Base-by-base conservation (phyloP, 1,140 invertebrate genomes). In the Lepidurus packardi region DNA sequence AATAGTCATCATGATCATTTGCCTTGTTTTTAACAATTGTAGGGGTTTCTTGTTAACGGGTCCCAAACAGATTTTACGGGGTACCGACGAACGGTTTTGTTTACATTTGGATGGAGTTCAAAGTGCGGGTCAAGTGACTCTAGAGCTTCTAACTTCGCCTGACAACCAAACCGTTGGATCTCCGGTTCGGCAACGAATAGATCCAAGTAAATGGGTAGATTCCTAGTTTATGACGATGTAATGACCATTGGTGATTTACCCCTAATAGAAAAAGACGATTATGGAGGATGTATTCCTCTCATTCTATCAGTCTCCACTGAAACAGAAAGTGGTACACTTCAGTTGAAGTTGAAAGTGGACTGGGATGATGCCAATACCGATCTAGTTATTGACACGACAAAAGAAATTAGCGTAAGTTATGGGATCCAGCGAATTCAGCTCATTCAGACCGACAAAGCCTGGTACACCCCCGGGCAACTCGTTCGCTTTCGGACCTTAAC, bases 391-490 rank as follows among this genome's bases (percentile, higher is more conserved):
- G 85, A 86, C 76, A 74, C 86, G 79, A 85, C 86, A 81, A 83
- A 87, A 82, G 79, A 86, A 79, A 75, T 78, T 13, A n/a, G 84
- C 81, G 78, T 82, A 77, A 82, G 86, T 65, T 65, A 65, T 7
- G 82, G 80, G 87, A 82, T 82, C 86, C 25, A 75, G 88, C 80
- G 87, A 88, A 1, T 88, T 89, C 75, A 87, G 88, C 76, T 88
- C 77, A 83, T 88, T 44, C 87, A 87, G 79, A 87, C 86, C 7
- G 86, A 87, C 81, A 88, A 87, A 77, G 87, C 89, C 0, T 85
- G 90, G 7, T 92, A 92, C 83, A 88, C 91, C 78, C 90, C 90
- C 6, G 87, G 88, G 4, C 88, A 90, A 81, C 85, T 85, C 79
- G 87, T 90, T n/a, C 86, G 86, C 78, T 87, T 89, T 47, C 84